Evolutionary conservation across 1,140 invertebrate genomes (phyloP), one percentile per base, ranked within the genome.

Genomic region (Radopholus similis): DNA sequence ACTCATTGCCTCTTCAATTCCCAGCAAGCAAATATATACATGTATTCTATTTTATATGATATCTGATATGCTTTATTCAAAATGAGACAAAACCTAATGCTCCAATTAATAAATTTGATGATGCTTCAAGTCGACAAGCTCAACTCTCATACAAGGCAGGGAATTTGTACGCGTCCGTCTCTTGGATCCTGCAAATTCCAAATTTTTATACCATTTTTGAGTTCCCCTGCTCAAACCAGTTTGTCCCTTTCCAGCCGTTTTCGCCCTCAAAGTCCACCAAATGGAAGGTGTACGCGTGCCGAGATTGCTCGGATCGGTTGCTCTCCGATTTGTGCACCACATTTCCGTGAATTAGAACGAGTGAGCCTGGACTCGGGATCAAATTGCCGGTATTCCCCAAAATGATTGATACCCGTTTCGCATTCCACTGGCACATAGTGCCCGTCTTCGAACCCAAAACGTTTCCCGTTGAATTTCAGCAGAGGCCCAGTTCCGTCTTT

Each of bases 281-380:
- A 83, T 98, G 95, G 83, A 95, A 96, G 4, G 94, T 96, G 83
- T 97, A 97, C 2, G 91, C 91, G 73, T 93, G 90, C 59, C 95
- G 87, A n/a, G 91, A 89, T 58, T 88, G 88, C 0, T 87, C 76
- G 0, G 92, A 95, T 59, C 85, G 88, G 83, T 97, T 98, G 6
- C 86, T 83, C 44, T 90, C 89, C 80, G 93, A 97, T 79, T 89
- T 90, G 81, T 97, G 95, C 0, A 96, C 89, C 2, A 97, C 92
- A 81, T 91, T 88, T 0, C 93, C 93, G 77, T 97, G 89, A 54
- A 98, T 90, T 5, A 97, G 78, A 49, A 97, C 88, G 68, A 90
- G 89, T 1, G 90, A 88, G 40, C 94, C 91, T 92, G n/a, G 62
- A 47, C 8, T 32, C 15, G 21, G 13, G 67, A 73, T 15, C 34